phyloP scores from a whole-genome alignment of 2,888 invertebrate species.

The Pherbina coryleti region DNA sequence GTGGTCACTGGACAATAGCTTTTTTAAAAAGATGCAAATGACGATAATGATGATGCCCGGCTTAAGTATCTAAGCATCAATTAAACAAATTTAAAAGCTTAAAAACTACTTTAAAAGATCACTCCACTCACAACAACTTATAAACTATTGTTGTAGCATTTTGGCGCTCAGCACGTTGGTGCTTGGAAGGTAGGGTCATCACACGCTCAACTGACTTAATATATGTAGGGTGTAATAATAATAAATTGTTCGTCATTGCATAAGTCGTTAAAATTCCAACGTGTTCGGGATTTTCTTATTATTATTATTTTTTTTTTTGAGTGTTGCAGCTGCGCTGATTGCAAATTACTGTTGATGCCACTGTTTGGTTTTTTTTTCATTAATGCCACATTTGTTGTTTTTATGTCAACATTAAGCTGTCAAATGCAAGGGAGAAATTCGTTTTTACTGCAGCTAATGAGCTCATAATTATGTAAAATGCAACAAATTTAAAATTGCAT shows the following conservation, averaged over 20 bases:
- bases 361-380: background rate
- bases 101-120: no score
- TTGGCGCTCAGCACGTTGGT: no score
- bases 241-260: slow-evolving; percentile 24
- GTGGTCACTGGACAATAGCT: no score
- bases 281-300: slow-evolving; percentile 1
- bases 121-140: no score
- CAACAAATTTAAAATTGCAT: no score
- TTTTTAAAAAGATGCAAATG: no score
- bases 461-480: no score
- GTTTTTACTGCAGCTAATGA: no score
- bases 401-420: background rate
- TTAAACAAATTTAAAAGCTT: no score
- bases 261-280: slow-evolving; percentile 28
- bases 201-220: slow-evolving; percentile 4
- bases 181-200: background rate
- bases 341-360: background rate
- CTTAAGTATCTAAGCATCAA: no score
- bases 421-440: background rate
- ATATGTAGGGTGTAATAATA: slow-evolving; percentile 1
- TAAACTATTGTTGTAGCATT: no score
- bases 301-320: background rate
- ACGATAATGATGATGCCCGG: no score
- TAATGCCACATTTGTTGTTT: background rate
- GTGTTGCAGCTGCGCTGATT: background rate